Evolutionary conservation across 2,888 invertebrate genomes (phyloP), one percentile per base, ranked within the genome.

Genomic region (Alloplasta piceator): DNA sequence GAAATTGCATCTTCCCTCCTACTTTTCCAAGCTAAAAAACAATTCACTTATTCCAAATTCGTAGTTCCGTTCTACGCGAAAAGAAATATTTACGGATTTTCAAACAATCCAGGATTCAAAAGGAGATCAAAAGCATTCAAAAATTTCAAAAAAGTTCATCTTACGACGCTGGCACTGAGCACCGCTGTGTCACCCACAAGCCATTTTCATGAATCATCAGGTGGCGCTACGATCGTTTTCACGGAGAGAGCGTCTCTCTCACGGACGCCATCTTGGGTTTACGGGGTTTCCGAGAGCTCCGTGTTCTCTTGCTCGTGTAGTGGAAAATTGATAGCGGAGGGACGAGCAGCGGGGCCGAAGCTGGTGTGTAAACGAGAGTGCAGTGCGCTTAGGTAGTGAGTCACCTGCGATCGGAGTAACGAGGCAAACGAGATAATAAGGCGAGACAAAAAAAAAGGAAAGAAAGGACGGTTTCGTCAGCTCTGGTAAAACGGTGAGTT

Each of bases 181-280:
- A 16, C 61, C 73, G 56, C 84, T 81, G 85, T 73, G 56, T 43
- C 10, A 55, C 77, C 58, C 68, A 55, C 50, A 63, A 46, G 41
- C 43, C 48, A 10, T 14, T n/a, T n/a, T 55, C 14, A n/a, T 38
- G 58, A 71, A 7, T 36, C 80, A 80, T 82, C 82, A 84, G 85
- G 83, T 85, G 87, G 87, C 88, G 86, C 75, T 79, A 70, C 48
- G 58, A 80, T 85, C 82, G 83, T 72, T 84, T 58, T 58, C 82
- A 26, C 26, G 26, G 26, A 26, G 26, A 26, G 84, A 87, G 89
- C 88, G 88, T 88, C 88, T 83, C 67, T 85, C 84, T 84, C 26
- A 26, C 84, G 84, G 87, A 89, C 86, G 87, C 89, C 89, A 89
- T 89, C 86, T 89, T 89, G 88, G 86, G 85, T 86, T 86, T 84